A percentile compares a stretch with the other conserved stretches of the same genome.
phyloP scores from a whole-genome alignment of 2,797 vertebrate genomes.

The Gallinago stenura region DNA sequence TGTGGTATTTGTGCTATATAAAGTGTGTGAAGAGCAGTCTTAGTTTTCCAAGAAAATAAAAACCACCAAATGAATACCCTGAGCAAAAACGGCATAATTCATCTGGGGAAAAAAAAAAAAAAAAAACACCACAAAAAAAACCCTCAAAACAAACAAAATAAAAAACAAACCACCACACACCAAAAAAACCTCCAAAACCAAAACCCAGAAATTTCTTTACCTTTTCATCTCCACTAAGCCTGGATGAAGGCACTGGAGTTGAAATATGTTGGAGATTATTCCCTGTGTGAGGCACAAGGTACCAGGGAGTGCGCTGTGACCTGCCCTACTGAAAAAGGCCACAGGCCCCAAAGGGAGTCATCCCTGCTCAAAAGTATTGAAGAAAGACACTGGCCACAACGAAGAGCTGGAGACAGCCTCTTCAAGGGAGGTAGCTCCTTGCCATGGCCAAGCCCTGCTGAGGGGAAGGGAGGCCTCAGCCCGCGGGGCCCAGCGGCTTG shows the following conservation, averaged over 20 bases:
- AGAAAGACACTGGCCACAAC: fast-evolving
- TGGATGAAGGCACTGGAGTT: not conserved
- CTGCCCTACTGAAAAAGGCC: not conserved
- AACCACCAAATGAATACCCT: not conserved
- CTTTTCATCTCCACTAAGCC: not conserved
- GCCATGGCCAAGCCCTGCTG: fast-evolving
- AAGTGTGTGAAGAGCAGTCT: not conserved
- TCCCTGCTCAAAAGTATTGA: no score
- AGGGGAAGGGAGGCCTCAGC: fast-evolving
- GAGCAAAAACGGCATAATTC: not conserved
- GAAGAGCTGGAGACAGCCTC: no score
- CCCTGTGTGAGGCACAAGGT: not conserved
- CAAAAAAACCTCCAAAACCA: not conserved
- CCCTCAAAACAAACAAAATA: not conserved
- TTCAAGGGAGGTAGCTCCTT: fast-evolving
- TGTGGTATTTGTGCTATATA: not conserved
- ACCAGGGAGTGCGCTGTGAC: fast-evolving
- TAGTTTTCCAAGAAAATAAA: not conserved
- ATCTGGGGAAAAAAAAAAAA: not conserved
- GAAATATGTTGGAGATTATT: not conserved
- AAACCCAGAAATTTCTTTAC: not conserved
- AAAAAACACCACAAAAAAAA: not conserved
- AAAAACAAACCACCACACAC: not conserved
- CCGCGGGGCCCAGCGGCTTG: fast-evolving
- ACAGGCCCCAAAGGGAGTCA: not conserved